Evolutionary conservation across 1,140 invertebrate genomes (phyloP).

Genomic region (Berghia stephanieae): DNA sequence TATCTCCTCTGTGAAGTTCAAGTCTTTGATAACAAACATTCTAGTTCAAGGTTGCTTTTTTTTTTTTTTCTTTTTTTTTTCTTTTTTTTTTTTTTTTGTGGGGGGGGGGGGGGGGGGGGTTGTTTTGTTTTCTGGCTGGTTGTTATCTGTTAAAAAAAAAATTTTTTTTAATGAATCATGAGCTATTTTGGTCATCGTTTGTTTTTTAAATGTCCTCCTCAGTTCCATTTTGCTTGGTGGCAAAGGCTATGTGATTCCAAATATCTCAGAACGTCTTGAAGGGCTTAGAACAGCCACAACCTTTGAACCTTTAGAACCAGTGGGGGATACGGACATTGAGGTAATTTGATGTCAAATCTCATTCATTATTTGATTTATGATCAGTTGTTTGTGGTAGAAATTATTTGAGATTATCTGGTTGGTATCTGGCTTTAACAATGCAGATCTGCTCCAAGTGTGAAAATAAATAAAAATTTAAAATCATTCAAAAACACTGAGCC

Average conservation of each 20-base stretch:
- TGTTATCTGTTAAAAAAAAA: too few species aligned
- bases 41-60: too few species aligned
- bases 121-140: too few species aligned
- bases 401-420: not conserved
- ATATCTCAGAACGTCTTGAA: constrained; percentile 89
- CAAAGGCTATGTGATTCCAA: constrained; percentile 91
- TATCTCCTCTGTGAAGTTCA: too few species aligned
- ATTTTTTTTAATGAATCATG: too few species aligned
- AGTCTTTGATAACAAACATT: too few species aligned
- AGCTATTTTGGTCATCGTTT: too few species aligned
- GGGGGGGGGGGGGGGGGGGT: too few species aligned
- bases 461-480: not conserved
- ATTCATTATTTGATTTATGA: too few species aligned
- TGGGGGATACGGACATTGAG: constrained; percentile 83
- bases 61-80: too few species aligned
- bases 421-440: not conserved
- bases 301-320: constrained; percentile 89
- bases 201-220: constrained; percentile 55
- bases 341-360: too few species aligned
- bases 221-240: constrained; percentile 92
- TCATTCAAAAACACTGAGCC: not conserved
- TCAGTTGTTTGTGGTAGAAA: not conserved
- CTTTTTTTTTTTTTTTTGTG: too few species aligned
- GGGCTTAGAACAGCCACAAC: constrained; percentile 80
- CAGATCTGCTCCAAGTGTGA: not conserved